Percentiles rank a stretch among this genome's conserved stretches.
phyloP scores from a whole-genome alignment of 2,888 invertebrate genomes.

The Dinocampus coccinellae region DNA sequence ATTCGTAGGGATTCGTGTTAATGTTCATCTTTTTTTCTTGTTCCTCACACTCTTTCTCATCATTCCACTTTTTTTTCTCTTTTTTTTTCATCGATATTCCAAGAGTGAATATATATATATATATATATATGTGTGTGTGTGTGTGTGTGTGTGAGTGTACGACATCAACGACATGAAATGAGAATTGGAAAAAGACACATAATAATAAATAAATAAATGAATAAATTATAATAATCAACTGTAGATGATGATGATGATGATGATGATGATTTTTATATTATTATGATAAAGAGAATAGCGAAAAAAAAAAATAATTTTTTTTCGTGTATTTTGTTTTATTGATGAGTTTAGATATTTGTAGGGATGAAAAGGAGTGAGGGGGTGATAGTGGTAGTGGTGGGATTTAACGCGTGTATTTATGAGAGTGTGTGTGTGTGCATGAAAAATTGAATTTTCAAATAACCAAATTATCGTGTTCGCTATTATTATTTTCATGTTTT shows the following conservation, averaged over 20 bases:
- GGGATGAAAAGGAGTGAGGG: background rate
- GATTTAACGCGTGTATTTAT: background rate
- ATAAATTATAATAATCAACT: too few relatives aligned
- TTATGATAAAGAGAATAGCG: too few relatives aligned
- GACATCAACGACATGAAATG: too few relatives aligned
- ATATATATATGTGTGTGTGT: too few relatives aligned
- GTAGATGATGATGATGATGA: background rate
- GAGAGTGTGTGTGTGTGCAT: background rate
- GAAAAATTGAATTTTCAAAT: background rate
- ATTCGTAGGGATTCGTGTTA: constrained; percentile 18
- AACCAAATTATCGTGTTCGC: background rate
- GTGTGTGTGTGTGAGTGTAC: too few relatives aligned
- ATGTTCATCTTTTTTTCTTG: too few relatives aligned
- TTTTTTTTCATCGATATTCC: background rate
- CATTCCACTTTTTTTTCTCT: background rate
- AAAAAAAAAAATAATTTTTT: background rate
- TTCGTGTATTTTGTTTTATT: background rate
- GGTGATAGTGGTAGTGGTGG: background rate
- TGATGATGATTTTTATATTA: too few relatives aligned
- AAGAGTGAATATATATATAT: background rate
- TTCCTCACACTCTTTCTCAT: background rate
- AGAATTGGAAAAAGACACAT: too few relatives aligned
- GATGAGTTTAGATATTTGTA: background rate
- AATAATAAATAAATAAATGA: too few relatives aligned
- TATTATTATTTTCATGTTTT: background rate